These are phyloP conservation scores for Seira sanloemensis DNA, from an alignment of 2,888 invertebrate genomes.

Conservation along the genomic window DNA sequence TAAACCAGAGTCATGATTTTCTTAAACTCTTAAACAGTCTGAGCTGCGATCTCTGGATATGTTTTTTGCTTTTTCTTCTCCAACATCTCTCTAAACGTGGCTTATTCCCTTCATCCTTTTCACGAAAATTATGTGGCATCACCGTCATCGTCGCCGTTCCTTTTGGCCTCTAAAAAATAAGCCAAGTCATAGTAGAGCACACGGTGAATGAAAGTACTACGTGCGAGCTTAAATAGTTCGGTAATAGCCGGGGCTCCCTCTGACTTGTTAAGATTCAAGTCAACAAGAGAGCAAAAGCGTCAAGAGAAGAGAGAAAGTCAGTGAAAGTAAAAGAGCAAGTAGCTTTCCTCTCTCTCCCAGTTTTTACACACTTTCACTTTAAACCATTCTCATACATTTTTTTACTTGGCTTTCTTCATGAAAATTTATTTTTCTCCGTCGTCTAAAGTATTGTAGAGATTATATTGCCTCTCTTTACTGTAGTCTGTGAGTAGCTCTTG, in stretches of 20 bases:
- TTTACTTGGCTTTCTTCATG: neutral
- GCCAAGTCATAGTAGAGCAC: constrained; percentile 1
- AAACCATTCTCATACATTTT: neutral
- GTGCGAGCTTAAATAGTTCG: neutral
- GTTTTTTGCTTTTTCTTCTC: constrained; percentile 22
- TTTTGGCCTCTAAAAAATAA: constrained; percentile 18
- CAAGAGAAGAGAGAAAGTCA: constrained; percentile 29
- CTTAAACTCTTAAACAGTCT: neutral
- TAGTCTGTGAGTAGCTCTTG: neutral
- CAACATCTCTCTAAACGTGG: too few species aligned
- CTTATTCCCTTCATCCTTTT: constrained; percentile 20
- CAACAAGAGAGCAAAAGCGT: constrained; percentile 54
- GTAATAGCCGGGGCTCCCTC: constrained; percentile 13
- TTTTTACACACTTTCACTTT: neutral
- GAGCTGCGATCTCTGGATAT: too few species aligned
- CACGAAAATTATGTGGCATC: constrained; percentile 46
- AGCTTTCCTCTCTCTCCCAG: neutral
- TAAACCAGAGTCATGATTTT: constrained; percentile 10
- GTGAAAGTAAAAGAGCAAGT: constrained; percentile 25
- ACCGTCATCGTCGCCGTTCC: constrained; percentile 32
- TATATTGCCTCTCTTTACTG: neutral
- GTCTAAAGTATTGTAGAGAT: neutral
- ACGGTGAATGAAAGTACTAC: neutral
- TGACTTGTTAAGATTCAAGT: constrained; percentile 61
- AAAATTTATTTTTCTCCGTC: neutral